phyloP scores from a whole-genome alignment of 1,140 invertebrate species.

The Anoplolepis gracilipes region DNA sequence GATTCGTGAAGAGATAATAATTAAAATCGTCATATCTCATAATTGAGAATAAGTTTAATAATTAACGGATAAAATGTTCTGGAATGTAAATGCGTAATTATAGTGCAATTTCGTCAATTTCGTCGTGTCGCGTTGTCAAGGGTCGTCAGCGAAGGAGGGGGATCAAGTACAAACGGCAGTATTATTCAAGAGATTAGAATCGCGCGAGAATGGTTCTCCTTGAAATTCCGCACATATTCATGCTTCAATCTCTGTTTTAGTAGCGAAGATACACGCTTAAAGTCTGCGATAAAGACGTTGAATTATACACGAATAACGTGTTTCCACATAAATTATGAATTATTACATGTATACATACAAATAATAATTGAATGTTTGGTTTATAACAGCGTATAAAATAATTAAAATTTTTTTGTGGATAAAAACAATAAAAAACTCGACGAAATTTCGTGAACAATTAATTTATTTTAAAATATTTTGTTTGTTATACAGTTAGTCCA shows the following conservation, averaged over 20 bases:
- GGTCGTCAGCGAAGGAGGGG: constrained; percentile 42
- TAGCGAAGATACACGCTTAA: constrained; percentile 13
- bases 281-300: constrained; percentile 27
- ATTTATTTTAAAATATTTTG: constrained; percentile 10
- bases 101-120: constrained; percentile 66
- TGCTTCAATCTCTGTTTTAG: constrained; percentile 60
- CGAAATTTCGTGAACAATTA: background rate
- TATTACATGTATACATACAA: background rate
- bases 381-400: background rate
- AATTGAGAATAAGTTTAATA: constrained; percentile 7
- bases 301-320: background rate
- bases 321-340: background rate
- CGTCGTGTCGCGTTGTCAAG: constrained; percentile 40
- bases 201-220: constrained; percentile 63
- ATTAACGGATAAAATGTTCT: constrained; percentile 58
- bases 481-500: background rate
- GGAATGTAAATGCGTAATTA: constrained; percentile 75
- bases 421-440: background rate
- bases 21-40: background rate
- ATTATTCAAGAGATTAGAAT: constrained; percentile 74
- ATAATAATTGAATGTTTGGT: background rate
- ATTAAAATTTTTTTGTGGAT: background rate
- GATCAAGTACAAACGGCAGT: constrained; percentile 62
- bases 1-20: background rate
- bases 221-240: constrained; percentile 72